These are phyloP conservation scores for Plusia festucae DNA, from an alignment of 2,888 invertebrate genomes.

Conservation along the genomic window DNA sequence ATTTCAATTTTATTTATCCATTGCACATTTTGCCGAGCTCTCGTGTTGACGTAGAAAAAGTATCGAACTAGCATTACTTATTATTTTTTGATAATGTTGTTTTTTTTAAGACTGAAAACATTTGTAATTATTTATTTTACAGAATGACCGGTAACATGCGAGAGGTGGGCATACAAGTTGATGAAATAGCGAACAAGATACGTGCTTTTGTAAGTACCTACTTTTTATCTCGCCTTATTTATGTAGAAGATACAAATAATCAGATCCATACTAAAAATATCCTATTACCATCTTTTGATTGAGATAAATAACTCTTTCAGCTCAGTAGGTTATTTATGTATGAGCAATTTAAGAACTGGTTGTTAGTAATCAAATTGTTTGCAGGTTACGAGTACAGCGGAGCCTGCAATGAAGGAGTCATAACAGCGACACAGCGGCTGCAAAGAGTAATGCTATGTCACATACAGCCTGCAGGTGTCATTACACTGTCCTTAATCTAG, in stretches of 20 bases:
- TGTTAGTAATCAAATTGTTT: background rate
- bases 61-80: too few species aligned
- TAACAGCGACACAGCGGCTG: constrained; percentile 6
- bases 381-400: constrained; percentile 10
- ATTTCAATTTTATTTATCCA: too few species aligned
- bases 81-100: too few species aligned
- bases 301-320: background rate
- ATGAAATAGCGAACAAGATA: constrained; percentile 64
- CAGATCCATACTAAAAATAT: too few species aligned
- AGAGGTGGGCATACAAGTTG: constrained; percentile 66
- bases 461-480: background rate
- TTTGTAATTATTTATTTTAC: constrained; percentile 40
- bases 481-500: constrained; percentile 1
- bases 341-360: too few species aligned
- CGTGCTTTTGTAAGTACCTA: constrained; percentile 61
- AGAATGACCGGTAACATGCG: constrained; percentile 71
- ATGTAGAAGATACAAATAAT: too few species aligned
- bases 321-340: too few species aligned
- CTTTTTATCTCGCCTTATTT: too few species aligned
- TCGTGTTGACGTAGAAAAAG: too few species aligned
- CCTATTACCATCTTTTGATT: too few species aligned
- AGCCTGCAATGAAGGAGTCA: constrained; percentile 15
- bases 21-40: too few species aligned
- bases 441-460: background rate
- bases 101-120: too few species aligned